phyloP scores from a whole-genome alignment of 2,797 vertebrate species.

The Sebastes baramenuke region DNA sequence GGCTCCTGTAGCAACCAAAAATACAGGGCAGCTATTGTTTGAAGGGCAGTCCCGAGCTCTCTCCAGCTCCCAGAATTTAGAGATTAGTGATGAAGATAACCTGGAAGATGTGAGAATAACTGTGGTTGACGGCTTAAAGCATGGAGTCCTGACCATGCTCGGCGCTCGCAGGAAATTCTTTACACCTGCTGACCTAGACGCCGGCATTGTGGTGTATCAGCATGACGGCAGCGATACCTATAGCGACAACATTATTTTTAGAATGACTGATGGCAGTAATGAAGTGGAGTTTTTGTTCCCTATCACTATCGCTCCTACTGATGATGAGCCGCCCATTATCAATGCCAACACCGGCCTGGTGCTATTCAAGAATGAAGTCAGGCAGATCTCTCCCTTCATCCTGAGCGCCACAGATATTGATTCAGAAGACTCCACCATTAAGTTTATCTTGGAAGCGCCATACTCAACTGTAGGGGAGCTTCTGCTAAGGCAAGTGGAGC shows the following conservation, averaged over 20 bases:
- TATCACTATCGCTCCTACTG: conserved; percentile 87
- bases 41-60: conserved; percentile 88
- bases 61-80: conserved; percentile 84
- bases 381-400: conserved; percentile 89
- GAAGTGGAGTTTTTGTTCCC: conserved; percentile 91
- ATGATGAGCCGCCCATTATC: conserved; percentile 87
- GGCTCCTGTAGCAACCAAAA: conserved; percentile 86
- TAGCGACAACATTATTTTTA: conserved; percentile 90
- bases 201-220: conserved; percentile 86
- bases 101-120: conserved; percentile 85
- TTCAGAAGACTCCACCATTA: conserved; percentile 88
- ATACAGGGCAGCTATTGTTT: conserved; percentile 87
- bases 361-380: conserved; percentile 86
- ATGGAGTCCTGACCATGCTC: conserved; percentile 82
- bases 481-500: conserved; percentile 85
- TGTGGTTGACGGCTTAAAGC: conserved; percentile 83
- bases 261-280: conserved; percentile 85
- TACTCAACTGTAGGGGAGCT: conserved; percentile 82
- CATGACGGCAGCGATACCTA: conserved; percentile 90
- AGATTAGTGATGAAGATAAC: conserved; percentile 89
- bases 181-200: conserved; percentile 83
- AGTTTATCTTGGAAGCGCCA: conserved; percentile 82
- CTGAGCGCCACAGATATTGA: conserved; percentile 90
- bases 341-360: conserved; percentile 87
- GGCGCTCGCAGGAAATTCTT: conserved; percentile 80